Conservation (phyloP, 2,888 invertebrate species). For the Drosophila buzzatii region DNA sequence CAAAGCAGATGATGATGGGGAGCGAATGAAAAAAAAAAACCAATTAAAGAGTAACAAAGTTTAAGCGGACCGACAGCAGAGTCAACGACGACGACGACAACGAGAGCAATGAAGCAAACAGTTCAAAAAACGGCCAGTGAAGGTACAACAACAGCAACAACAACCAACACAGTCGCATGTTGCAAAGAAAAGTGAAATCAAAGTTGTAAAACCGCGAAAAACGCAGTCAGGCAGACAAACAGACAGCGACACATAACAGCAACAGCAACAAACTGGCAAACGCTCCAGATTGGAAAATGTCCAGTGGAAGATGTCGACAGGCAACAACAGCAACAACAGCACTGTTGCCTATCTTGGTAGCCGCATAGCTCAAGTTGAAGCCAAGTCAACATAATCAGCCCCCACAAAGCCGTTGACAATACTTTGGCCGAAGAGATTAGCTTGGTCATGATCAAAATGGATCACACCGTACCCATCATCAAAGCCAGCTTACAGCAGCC, state of each 20-base stretch:
- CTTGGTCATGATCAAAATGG: constrained; percentile 60
- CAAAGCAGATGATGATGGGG: constrained; percentile 69
- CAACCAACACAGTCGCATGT: constrained; percentile 67
- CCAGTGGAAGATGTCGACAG: constrained; percentile 73
- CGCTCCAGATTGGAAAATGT: constrained; percentile 72
- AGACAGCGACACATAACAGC: constrained; percentile 70
- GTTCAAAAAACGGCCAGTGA: constrained; percentile 77
- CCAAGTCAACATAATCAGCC: constrained; percentile 53
- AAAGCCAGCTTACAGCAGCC: constrained; percentile 27
- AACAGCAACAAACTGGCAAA: constrained; percentile 33
- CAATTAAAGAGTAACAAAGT: constrained; percentile 81
- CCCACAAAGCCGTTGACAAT: constrained; percentile 61
- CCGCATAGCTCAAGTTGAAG: constrained; percentile 29
- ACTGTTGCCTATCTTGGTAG: constrained; percentile 46
- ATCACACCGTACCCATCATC: constrained; percentile 60
- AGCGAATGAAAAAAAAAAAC: constrained; percentile 65
- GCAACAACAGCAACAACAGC: constrained; percentile 17
- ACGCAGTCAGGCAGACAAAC: constrained; percentile 74
- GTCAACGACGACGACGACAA: constrained; percentile 37
- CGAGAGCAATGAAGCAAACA: constrained; percentile 74
- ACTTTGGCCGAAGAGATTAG: constrained; percentile 41
- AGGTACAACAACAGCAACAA: constrained; percentile 67
- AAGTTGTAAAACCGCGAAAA: constrained; percentile 81
- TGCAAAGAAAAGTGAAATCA: constrained; percentile 82
- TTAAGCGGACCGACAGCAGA: constrained; percentile 62